Evolutionary conservation across 2,113 vertebrate genomes (phyloP), one percentile per base, ranked within the genome.

Genomic region (chimpanzee (Pan troglodytes)): DNA sequence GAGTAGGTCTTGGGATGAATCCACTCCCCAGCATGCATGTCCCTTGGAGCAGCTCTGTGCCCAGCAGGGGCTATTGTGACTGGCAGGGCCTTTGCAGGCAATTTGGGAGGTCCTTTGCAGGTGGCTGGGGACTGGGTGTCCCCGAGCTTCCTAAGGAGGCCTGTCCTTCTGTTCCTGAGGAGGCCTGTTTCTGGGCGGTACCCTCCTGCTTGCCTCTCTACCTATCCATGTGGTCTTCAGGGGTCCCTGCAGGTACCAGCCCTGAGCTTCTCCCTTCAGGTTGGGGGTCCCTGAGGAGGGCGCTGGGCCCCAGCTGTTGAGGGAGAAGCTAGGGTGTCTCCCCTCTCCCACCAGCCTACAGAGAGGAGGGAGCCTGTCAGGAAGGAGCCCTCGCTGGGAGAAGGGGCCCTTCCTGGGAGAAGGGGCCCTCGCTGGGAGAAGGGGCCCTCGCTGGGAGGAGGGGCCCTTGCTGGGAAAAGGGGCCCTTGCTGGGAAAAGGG

Each of bases 291-390:
- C 52, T 13, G 16, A 76, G 64, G 50, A 72, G 50, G n/a, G 45
- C 4, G 3, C 32, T 40, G 52, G 48, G 45, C 11, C 48, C 13
- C 38, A 17, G 18, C 12, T 57, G 2, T 1, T 22, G 87, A 67
- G 38, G 38, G n/a, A 27, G 32, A 38, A 32, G 17, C n/a, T 6
- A 1, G 1, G 50, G 12, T 20, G 22, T 5, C 61, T 27, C 48
- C 27, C 4, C 22, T 11, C n/a, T 43, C n/a, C 13, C 6, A 3
- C 52, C 16, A 6, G 2, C 11, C 30, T 14, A 2, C 9, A 55
- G 45, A 59, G 20, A 40, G n/a, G 45, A 9, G 13, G 0, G 13
- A 68, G 59, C 27, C 52, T 22, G 22, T 30, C 30, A 45, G 38
- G 45, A 27, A 67, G 82, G 6, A 4, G 3, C 6, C 5, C 5